Base-by-base conservation (phyloP, 2,797 vertebrate species). In the Manis javanica region DNA sequence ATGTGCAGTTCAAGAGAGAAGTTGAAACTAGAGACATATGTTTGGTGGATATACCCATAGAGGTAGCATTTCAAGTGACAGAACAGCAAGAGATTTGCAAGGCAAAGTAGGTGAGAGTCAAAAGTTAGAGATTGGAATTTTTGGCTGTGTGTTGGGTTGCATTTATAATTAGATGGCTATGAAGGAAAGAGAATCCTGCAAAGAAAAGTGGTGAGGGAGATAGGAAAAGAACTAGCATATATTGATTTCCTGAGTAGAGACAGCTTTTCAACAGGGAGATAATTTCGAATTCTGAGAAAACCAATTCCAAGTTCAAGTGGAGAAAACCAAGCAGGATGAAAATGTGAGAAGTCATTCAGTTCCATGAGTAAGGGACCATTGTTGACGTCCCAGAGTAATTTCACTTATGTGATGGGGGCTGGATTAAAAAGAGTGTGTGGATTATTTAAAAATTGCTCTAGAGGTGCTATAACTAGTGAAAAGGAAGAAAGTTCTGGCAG, bases 351-450 rank as follows among this genome's bases (percentile, higher is more conserved):
- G 66, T 91, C 19, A 46, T 75, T 91, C 18, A 64, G 29, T 95
- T 82, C 87, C 9, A 39, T 64, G 37, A 74, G 78, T 75, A 81
- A 46, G 66, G 84, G 55, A 19, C 23, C 37, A 34, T 49, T 94
- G 46, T 84, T 97, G 75, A 85, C 16, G 15, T 90, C 93, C 77
- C 31, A 90, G 66, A 77, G 16, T 84, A 81, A 21, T 94, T 94
- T 95, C 18, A 74, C 55, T 71, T 92, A 51, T 29, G 7, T 21
- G 46, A 74, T 84, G 16, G 42, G 11, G 39, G 13, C 37, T 75
- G 75, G 57, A 82, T 79, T 88, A 81, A 87, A 85, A 87, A 31
- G 19, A 51, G 16, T 26, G 19, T 83, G 34, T 83, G 21, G 53
- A 53, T 66, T 75, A 79, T 59, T 66, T 63, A 59, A 84, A 88